Base-by-base conservation (phyloP, 2,797 vertebrate species). In the Erithacus rubecula region DNA sequence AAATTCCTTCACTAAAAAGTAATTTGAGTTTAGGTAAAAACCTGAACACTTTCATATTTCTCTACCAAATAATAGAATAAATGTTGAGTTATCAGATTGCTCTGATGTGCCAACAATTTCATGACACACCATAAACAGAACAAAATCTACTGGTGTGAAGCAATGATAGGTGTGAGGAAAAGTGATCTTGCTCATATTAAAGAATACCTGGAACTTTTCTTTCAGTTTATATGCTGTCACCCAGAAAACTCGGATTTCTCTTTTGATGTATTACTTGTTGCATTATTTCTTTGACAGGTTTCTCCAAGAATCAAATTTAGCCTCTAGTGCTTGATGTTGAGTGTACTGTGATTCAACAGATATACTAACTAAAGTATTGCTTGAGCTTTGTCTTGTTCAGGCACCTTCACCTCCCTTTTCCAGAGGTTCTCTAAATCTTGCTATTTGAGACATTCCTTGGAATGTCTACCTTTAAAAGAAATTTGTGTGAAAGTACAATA, bases 1-100 rank as follows among this genome's bases (percentile, higher is more conserved):
- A 39, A 96, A 87, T 46, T 83, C n/a, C 44, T 92, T 94, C 52
- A 37, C 26, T 85, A 69, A 94, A 90, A 36, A 36, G 34, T 89
- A 90, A 72, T 86, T 94, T 88, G 13, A 76, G 20, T 7, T 69
- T 55, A 70, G 21, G 43, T 55, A 24, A 87, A 87, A 63, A 34
- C 13, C 19, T 53, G 37, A 88, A 36, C 11, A 27, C 9, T 81
- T 94, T 44, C 11, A 21, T 41, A 52, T 62, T 82, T 84, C 53
- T 79, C n/a, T 84, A 32, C 34, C 62, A n/a, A 83, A 81, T 78
- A 12, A 17, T 18, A 29, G 43, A 60, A 74, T 79, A 92, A 93
- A 52, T 46, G 4, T 20, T 15, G 21, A 68, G 14, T 49, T 59
- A 29, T 32, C 65, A 44, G 5, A 36, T 44, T 83, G 19, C 34